Conservation (phyloP, 30 jellyfish, hydroid and myxozoan species). For the Hydra vulgaris region DNA sequence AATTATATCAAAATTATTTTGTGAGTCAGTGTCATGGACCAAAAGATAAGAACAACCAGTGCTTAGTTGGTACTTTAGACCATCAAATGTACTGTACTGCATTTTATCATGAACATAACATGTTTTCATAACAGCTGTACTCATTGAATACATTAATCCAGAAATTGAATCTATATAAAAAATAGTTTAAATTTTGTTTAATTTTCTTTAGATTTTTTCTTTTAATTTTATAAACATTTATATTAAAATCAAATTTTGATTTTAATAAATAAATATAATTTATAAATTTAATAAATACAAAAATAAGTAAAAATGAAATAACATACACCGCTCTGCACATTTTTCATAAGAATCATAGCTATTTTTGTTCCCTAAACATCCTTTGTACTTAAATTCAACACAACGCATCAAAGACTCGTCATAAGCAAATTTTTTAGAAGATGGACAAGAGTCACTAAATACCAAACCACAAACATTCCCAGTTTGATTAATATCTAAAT, state of each 20-base stretch:
- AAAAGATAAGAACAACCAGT: conserved; percentile 75
- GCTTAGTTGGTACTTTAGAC: conserved; percentile 49
- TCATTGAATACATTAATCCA: not conserved
- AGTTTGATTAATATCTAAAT: conserved; percentile 36
- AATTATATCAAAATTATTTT: conserved; percentile 42
- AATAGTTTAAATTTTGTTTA: not conserved
- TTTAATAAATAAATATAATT: too few relatives aligned
- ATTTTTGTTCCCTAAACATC: conserved; percentile 81
- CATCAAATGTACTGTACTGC: conserved; percentile 89
- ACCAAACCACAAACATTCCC: conserved; percentile 56
- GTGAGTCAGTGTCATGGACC: conserved; percentile 76
- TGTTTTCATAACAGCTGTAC: conserved; percentile 56
- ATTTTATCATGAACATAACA: conserved; percentile 77
- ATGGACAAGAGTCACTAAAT: conserved; percentile 41
- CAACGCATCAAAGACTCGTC: conserved; percentile 45
- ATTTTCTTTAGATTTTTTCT: too few relatives aligned
- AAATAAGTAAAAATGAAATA: not conserved
- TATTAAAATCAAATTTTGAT: too few relatives aligned
- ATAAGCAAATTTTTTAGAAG: conserved; percentile 29
- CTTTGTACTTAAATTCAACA: conserved; percentile 33
- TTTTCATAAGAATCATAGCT: conserved; percentile 35
- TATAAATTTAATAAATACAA: too few relatives aligned
- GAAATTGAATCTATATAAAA: not conserved
- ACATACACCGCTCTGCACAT: conserved; percentile 23
- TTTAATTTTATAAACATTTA: too few relatives aligned